Evolutionary conservation across 1,140 invertebrate species (phyloP), one percentile per base, ranked within the genome.

Genomic region (Drosophila ogumai): DNA sequence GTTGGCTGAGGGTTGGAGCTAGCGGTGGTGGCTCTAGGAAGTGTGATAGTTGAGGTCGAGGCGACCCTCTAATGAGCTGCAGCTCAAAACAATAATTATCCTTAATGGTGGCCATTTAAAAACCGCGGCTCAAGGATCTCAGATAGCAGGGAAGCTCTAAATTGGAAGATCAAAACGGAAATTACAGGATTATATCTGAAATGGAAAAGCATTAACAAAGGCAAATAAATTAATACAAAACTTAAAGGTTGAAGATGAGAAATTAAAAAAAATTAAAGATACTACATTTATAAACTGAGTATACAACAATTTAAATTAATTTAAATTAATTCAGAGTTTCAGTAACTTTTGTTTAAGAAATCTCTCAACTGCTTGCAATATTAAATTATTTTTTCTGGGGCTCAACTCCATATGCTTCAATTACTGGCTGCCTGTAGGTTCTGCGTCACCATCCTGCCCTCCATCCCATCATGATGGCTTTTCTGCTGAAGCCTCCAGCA

Each of bases 381-480:
- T 72, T 59, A 72, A 72, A 59, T 66, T 22, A 50, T 13, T 17
- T 9, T 17, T 31, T 36, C 44, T 34, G 28, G n/a, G 66, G 12
- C 56, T 31, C 31, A 41, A 44, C 47, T 58, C 32, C 61, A 52
- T 50, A 75, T 76, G 74, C 74, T 57, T 76, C 63, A 76, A 77
- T 77, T 77, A 76, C 65, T 56, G 63, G 15, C 66, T 69, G 47
- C 17, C 54, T 69, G 68, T 58, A 68, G 65, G 65, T 59, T 65
- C 64, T 68, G 4, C 34, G 7, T 34, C 71, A 50, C 40, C 36
- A 13, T 32, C 36, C 32, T 13, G 4, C 22, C 3, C 25, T 8
- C 32, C 17, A 36, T 34, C 19, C 25, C 17, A 8, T 34, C 25
- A 3, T 10, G 17, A 67, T 38, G 60, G 43, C 43, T 38, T 66